phyloP scores from a whole-genome alignment of 2,113 vertebrate species.

The Indicator indicator region DNA sequence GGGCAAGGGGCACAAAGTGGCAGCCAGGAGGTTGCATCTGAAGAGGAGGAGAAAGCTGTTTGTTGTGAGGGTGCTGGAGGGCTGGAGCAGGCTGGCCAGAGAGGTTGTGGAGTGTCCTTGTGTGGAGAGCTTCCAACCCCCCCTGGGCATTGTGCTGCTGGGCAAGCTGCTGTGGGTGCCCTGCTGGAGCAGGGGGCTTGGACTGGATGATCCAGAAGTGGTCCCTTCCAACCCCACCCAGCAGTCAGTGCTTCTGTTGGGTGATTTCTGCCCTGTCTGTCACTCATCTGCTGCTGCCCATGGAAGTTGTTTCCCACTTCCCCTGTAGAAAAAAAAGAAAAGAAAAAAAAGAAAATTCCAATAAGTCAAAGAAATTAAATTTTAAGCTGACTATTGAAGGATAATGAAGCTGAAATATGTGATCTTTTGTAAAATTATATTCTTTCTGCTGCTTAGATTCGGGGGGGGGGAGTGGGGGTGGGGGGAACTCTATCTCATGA shows the following conservation, averaged over 20 bases:
- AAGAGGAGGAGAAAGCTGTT: too few relatives aligned
- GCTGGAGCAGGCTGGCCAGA: too few relatives aligned
- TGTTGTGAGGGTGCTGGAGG: too few relatives aligned
- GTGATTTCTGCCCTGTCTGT: neutral
- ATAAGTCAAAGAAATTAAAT: constrained; percentile 53
- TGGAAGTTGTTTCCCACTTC: neutral
- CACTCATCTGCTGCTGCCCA: fast-evolving
- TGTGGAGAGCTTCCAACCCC: too few relatives aligned
- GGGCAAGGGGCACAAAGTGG: too few relatives aligned
- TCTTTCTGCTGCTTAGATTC: constrained; percentile 1
- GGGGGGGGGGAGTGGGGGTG: neutral
- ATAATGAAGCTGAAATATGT: constrained; percentile 47
- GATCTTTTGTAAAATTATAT: constrained; percentile 52
- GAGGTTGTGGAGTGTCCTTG: too few relatives aligned
- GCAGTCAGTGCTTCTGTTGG: neutral
- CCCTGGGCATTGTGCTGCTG: too few relatives aligned
- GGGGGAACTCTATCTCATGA: neutral
- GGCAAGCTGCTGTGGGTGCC: too few relatives aligned
- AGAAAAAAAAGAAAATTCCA: neutral
- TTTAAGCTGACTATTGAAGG: constrained; percentile 7
- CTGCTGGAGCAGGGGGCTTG: too few relatives aligned
- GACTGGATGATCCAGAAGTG: too few relatives aligned
- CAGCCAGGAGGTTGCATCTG: too few relatives aligned
- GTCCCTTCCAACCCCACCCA: too few relatives aligned
- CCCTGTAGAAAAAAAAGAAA: neutral